phyloP scores from a whole-genome alignment of 2,888 invertebrate genomes.

The Microplitis manilae region DNA sequence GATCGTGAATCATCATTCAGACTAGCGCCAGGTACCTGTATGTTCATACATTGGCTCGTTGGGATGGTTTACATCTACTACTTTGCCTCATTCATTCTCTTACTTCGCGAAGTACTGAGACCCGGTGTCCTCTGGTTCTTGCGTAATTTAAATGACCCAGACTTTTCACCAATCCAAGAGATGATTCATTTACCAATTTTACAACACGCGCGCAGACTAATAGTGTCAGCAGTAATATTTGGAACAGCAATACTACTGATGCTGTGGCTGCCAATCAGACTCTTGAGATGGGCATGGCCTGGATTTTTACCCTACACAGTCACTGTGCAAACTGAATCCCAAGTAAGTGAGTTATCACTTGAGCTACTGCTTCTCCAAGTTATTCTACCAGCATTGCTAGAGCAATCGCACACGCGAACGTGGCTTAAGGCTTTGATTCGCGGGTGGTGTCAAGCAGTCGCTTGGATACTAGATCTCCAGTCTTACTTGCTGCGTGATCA shows the following conservation, averaged over 20 bases:
- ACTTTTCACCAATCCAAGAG: constrained; percentile 98
- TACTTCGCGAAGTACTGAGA: constrained; percentile 92
- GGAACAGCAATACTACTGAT: constrained; percentile 96
- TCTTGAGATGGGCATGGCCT: constrained; percentile 86
- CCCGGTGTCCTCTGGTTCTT: constrained; percentile 99
- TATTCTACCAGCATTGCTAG: constrained; percentile 94
- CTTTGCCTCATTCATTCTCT: constrained; percentile 95
- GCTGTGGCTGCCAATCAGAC: constrained; percentile 94
- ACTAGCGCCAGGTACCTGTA: constrained; percentile 94
- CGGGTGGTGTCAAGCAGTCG: constrained; percentile 88
- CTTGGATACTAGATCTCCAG: constrained; percentile 88
- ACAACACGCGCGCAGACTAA: constrained; percentile 89
- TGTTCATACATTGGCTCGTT: constrained; percentile 99
- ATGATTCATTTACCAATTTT: constrained; percentile 98
- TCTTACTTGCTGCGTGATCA: constrained; percentile 90
- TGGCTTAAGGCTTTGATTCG: constrained; percentile 94
- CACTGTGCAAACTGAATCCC: constrained; percentile 84
- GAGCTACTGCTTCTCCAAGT: constrained; percentile 94
- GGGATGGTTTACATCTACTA: constrained; percentile 99
- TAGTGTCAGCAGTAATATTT: constrained; percentile 95
- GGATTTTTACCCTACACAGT: constrained; percentile 96
- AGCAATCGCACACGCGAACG: constrained; percentile 95
- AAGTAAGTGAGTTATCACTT: constrained; percentile 91
- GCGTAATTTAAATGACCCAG: constrained; percentile 97
- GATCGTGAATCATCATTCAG: constrained; percentile 91